phyloP scores from a whole-genome alignment of 23 tunicate genomes.

The Aplidium turbinatum region DNA sequence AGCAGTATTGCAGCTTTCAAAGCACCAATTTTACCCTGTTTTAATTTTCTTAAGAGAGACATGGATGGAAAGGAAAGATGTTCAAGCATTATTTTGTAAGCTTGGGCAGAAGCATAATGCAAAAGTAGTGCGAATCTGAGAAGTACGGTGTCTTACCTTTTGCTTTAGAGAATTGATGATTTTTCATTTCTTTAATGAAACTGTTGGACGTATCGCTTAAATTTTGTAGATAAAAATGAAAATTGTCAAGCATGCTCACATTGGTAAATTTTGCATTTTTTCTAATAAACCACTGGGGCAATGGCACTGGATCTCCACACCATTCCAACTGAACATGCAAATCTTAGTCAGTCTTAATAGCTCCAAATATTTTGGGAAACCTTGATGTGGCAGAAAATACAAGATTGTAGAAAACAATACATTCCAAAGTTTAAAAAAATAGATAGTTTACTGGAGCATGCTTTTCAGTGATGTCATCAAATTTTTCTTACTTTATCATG shows the following conservation, averaged over 20 bases:
- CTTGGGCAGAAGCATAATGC: slow-evolving; percentile 10
- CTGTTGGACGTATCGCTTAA: slow-evolving; percentile 1
- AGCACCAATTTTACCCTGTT: not conserved
- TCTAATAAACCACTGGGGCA: slow-evolving; percentile 2
- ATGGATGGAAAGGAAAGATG: slow-evolving; percentile 8
- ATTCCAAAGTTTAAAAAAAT: not conserved
- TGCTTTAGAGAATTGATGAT: not conserved
- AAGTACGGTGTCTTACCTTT: not conserved
- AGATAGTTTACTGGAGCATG: not conserved
- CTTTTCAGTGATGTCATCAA: not conserved
- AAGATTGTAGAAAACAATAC: slow-evolving; percentile 14
- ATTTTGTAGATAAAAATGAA: slow-evolving; percentile 11
- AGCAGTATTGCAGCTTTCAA: slow-evolving; percentile 11
- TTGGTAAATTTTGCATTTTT: slow-evolving; percentile 7
- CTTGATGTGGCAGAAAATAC: slow-evolving; percentile 3
- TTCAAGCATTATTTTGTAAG: slow-evolving; percentile 1
- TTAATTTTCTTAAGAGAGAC: not conserved
- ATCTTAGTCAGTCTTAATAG: slow-evolving; percentile 6
- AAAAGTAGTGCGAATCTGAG: slow-evolving; percentile 4
- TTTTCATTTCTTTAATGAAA: slow-evolving; percentile 1
- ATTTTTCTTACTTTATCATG: not conserved
- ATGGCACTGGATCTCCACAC: slow-evolving; percentile 2
- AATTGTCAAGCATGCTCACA: slow-evolving; percentile 15
- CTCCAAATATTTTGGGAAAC: slow-evolving; percentile 6
- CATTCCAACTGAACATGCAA: slow-evolving; percentile 6